A percentile compares a stretch with the other conserved stretches of the same genome.
phyloP scores from a whole-genome alignment of 2,888 invertebrate genomes.

The Rhorus exstirpatorius region DNA sequence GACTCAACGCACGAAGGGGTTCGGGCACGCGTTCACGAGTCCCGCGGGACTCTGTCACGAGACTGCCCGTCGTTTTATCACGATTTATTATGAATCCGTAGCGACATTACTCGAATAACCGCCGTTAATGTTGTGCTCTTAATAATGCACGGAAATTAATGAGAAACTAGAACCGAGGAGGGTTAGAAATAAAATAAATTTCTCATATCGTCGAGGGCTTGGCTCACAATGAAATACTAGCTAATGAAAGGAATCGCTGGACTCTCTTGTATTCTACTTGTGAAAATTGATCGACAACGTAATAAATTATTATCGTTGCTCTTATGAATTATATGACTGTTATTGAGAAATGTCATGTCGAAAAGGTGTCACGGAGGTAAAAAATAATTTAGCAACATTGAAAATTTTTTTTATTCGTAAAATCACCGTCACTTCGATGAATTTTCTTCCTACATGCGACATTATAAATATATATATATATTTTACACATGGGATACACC shows the following conservation, averaged over 20 bases:
- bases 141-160: conserved; percentile 32
- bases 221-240: too few species aligned
- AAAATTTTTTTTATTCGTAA: too few species aligned
- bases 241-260: too few species aligned
- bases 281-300: neutral
- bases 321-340: neutral
- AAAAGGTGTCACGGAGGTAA: neutral
- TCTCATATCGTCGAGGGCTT: neutral
- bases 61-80: conserved; percentile 48
- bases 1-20: conserved; percentile 42
- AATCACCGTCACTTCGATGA: too few species aligned
- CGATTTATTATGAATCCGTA: conserved; percentile 52
- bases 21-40: conserved; percentile 16
- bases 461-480: too few species aligned
- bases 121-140: conserved; percentile 33
- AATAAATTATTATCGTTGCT: neutral
- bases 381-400: too few species aligned
- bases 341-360: neutral
- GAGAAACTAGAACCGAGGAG: conserved; percentile 3
- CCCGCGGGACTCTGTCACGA: conserved; percentile 11
- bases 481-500: too few species aligned
- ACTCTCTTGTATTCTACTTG: too few species aligned
- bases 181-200: neutral
- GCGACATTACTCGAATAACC: conserved; percentile 51
- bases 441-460: too few species aligned